Conservation (phyloP, 2,113 vertebrate species). For the Athene noctua region DNA sequence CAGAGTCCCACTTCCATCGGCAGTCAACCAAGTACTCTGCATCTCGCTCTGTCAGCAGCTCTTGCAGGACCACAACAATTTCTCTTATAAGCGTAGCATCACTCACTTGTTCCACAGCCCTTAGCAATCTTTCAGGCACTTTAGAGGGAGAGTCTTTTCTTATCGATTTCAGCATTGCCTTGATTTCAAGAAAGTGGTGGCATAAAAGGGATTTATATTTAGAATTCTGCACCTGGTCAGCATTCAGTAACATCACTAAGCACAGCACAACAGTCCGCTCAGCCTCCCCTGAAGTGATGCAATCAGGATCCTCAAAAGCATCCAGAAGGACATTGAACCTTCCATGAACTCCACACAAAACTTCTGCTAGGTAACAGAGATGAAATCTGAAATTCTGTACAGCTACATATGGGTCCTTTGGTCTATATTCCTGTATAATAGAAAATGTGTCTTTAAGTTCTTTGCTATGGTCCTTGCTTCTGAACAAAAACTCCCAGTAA, state of each 20-base stretch:
- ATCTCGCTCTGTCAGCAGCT: slow-evolving; percentile 71
- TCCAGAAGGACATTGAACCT: slow-evolving; percentile 76
- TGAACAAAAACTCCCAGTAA: slow-evolving; percentile 79
- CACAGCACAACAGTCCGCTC: slow-evolving; percentile 77
- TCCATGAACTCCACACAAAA: slow-evolving; percentile 69
- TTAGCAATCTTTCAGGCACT: slow-evolving; percentile 70
- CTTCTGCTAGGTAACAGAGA: slow-evolving; percentile 69
- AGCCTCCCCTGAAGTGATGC: slow-evolving; percentile 73
- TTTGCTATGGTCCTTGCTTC: slow-evolving; percentile 37
- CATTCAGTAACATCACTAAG: slow-evolving; percentile 79
- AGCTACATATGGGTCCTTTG: slow-evolving; percentile 56
- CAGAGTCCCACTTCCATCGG: slow-evolving; percentile 75
- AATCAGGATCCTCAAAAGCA: slow-evolving; percentile 62
- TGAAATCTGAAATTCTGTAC: slow-evolving; percentile 68
- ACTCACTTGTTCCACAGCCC: slow-evolving; percentile 37
- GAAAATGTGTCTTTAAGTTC: slow-evolving; percentile 61
- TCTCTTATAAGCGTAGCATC: slow-evolving; percentile 14
- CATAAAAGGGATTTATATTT: slow-evolving; percentile 20
- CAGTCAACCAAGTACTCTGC: slow-evolving; percentile 76
- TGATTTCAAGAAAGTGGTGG: slow-evolving; percentile 56
- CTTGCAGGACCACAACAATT: slow-evolving; percentile 64
- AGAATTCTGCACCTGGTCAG: slow-evolving; percentile 48
- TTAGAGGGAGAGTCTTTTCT: neutral
- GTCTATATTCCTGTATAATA: slow-evolving; percentile 77
- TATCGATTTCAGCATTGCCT: neutral